Base-by-base conservation (phyloP, 2,888 invertebrate species). In the Pristionchus entomophagus region DNA sequence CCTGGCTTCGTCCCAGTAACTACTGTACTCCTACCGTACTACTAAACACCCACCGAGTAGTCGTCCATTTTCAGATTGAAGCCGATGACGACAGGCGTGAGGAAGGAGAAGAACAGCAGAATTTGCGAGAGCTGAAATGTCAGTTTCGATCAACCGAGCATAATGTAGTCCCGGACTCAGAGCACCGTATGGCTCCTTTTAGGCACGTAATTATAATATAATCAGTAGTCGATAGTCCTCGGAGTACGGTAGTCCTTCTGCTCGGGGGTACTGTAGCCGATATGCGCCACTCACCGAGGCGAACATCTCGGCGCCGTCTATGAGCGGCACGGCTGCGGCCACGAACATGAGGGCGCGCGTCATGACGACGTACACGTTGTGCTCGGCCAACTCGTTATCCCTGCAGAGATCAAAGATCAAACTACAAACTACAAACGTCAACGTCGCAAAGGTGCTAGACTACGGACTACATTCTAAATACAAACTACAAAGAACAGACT, bases 261-360 rank as follows among this genome's bases (percentile, higher is more conserved):
- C 49, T 49, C 49, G 49, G 49, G 49, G 49, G 17, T 8, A 12
- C 49, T 12, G 49, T 49, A 12, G 17, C n/a, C n/a, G n/a, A n/a
- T n/a, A 45, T 6, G 6, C 45, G 14, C 14, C 2, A 26, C 32
- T 51, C 51, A 80, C 78, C 2, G 49, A 29, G n/a, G 78, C 5
- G 51, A 26, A 80, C 22, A 51, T 17, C 32, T 80, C 78, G 51
- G 51, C 51, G 29, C 78, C 78, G 29, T 80, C 78, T 29, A 80
- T 80, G 4, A 80, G 51, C n/a, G 78, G 78, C 8, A 26, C 32
- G 32, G 19, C 78, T 1, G 78, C 51, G 19, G 41, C 29, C 19
- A 80, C 32, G 5, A 80, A 49, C 4, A 80, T 14, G 51, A n/a
- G 49, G 41, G 51, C 19, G 8, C 32, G 35, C 1, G 51, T n/a